Evolutionary conservation across 2,888 invertebrate genomes (phyloP), one percentile per base, ranked within the genome.

Genomic region (Agriopis leucophaearia): DNA sequence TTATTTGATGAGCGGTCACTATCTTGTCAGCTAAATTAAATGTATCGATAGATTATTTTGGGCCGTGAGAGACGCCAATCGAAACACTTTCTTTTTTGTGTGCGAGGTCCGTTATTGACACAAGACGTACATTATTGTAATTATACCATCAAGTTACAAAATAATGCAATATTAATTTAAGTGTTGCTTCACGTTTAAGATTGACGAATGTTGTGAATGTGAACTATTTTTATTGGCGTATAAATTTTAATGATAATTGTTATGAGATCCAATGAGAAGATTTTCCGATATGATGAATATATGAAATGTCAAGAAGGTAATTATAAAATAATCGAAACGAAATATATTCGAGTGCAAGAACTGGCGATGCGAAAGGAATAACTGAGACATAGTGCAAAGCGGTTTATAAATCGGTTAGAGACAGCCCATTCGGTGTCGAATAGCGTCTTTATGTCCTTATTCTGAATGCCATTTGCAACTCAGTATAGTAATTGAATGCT

Each of bases 21-120:
- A 91, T 91, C 91, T 91, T 93, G 94, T 93, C 94, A 92, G 93
- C 88, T 92, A 92, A 90, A 91, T 93, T 91, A 93, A 92, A 94
- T 92, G 92, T 92, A 92, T 92, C 92, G 93, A 93, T 93, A 92
- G 88, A 92, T 93, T 93, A 92, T 88, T 90, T 88, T 84, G 79
- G 88, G 82, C 89, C 92, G 92, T 92, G 92, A 91, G 92, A 92
- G 89, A 91, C 87, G 86, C 83, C 88, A 87, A 85, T 88, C 82
- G 85, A 83, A 88, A 85, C 83, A 83, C 85, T 91, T 86, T 88
- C 84, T 89, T 88, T 90, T 89, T 90, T 82, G 81, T 84, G 85
- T 83, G 87, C 87, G 87, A 82, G 86, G 88, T 88, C 89, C 85
- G 88, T 88, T 88, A 87, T 88, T 87, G 85, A 88, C 84, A 86